Conservation (phyloP, 2,113 vertebrate species). For the Eptatretus burgeri region DNA sequence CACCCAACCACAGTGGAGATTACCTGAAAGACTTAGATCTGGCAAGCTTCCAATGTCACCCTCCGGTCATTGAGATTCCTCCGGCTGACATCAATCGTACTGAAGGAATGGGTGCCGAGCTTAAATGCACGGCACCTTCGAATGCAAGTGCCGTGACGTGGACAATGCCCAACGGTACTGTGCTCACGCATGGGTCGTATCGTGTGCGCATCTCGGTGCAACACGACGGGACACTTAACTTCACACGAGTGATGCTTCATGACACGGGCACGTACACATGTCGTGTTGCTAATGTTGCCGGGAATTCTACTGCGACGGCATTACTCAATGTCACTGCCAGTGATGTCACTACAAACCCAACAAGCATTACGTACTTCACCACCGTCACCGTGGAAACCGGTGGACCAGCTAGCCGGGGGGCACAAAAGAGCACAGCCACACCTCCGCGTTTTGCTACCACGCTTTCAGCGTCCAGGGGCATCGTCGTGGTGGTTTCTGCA, state of each 20-base stretch:
- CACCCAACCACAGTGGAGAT: constrained; percentile 46
- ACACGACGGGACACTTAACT: constrained; percentile 74
- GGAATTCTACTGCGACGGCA: constrained; percentile 80
- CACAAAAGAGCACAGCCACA: constrained; percentile 36
- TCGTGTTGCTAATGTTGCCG: constrained; percentile 93
- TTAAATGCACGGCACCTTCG: constrained; percentile 51
- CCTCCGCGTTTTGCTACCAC: constrained; percentile 65
- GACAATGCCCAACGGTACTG: constrained; percentile 64
- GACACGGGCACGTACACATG: constrained; percentile 83
- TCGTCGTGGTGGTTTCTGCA: constrained; percentile 37
- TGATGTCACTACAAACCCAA: constrained; percentile 50
- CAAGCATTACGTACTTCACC: constrained; percentile 86
- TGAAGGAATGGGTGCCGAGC: constrained; percentile 57
- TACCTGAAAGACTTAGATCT: constrained; percentile 85
- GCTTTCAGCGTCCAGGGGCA: constrained; percentile 73
- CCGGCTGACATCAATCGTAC: constrained; percentile 76
- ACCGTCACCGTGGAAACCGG: constrained; percentile 76
- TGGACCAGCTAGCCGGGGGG: constrained; percentile 39
- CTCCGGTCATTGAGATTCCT: constrained; percentile 71
- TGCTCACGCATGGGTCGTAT: constrained; percentile 62
- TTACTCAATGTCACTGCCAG: constrained; percentile 81
- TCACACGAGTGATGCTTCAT: constrained; percentile 47
- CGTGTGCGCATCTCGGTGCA: constrained; percentile 61
- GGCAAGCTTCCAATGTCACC: constrained; percentile 62
- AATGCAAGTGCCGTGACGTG: constrained; percentile 77